These are phyloP conservation scores for Nephrotoma appendiculata DNA, from an alignment of 2,888 invertebrate genomes.

Conservation along the genomic window DNA sequence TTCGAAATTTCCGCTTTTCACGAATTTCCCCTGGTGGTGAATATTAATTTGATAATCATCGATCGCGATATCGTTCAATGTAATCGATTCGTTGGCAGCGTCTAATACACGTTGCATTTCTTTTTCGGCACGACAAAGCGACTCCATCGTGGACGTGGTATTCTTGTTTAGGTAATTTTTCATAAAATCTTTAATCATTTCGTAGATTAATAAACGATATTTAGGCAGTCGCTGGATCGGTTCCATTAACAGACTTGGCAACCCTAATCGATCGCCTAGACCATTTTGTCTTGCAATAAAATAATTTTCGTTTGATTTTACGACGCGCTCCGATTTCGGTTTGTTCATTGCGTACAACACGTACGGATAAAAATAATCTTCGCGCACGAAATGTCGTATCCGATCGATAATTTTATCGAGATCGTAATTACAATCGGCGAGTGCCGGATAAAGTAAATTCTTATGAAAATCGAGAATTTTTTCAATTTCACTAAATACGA, in stretches of 20 bases:
- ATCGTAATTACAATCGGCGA: not conserved
- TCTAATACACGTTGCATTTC: not conserved
- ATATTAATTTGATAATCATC: not conserved
- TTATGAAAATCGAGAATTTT: conserved; percentile 82
- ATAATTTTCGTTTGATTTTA: not conserved
- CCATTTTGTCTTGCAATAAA: not conserved
- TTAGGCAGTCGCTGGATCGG: not conserved
- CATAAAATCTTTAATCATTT: not conserved
- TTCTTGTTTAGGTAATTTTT: not conserved
- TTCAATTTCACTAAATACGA: conserved; percentile 83
- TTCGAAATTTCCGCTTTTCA: not conserved
- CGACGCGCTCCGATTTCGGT: not conserved
- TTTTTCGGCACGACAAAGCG: not conserved
- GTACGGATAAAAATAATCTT: not conserved
- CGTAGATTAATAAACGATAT: not conserved
- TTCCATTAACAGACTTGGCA: not conserved
- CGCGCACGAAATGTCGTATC: not conserved
- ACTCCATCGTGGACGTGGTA: not conserved
- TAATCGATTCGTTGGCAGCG: not conserved
- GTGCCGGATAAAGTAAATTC: conserved; percentile 20
- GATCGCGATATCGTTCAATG: not conserved
- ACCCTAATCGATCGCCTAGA: not conserved
- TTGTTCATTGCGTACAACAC: not conserved
- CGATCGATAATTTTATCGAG: not conserved
- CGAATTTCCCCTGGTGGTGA: not conserved